Conservation (phyloP, 2,888 invertebrate genomes). For the Piscicola geometra region DNA sequence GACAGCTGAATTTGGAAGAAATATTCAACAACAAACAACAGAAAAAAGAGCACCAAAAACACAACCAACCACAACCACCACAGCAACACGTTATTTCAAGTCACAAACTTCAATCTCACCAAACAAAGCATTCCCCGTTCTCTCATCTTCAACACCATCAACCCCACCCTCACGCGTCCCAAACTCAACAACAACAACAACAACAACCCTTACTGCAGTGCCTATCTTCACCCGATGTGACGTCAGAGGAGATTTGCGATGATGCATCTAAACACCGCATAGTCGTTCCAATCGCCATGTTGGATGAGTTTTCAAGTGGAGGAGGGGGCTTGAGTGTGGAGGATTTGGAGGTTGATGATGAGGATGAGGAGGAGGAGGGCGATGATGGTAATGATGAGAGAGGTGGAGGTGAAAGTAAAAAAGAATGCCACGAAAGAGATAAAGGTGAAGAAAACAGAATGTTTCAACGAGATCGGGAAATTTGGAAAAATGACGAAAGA, state of each 20-base stretch:
- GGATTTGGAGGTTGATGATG: conserved; percentile 26
- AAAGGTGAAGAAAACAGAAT: conserved; percentile 6
- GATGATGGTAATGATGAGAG: conserved; percentile 29
- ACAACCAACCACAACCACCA: conserved; percentile 9
- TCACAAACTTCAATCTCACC: too few species aligned
- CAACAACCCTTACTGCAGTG: conserved; percentile 20
- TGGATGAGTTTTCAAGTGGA: conserved; percentile 41
- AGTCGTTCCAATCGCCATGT: conserved; percentile 41
- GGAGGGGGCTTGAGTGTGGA: conserved; percentile 34
- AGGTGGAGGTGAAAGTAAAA: conserved; percentile 43
- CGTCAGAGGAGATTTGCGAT: conserved; percentile 5
- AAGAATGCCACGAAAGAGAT: conserved; percentile 49
- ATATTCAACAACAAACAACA: neutral
- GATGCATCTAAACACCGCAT: conserved; percentile 15
- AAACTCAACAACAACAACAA: conserved; percentile 13
- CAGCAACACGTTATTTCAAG: too few species aligned
- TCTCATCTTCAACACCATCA: neutral
- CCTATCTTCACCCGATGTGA: neutral
- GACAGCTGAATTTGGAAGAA: neutral
- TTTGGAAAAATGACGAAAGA: neutral
- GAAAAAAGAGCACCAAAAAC: conserved; percentile 6
- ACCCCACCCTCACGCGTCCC: neutral
- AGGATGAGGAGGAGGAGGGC: conserved; percentile 56
- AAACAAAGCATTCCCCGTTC: too few species aligned
- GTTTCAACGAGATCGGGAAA: neutral